Evolutionary conservation across 2,888 invertebrate genomes (phyloP).

Genomic region (Scaptomyza reducta): DNA sequence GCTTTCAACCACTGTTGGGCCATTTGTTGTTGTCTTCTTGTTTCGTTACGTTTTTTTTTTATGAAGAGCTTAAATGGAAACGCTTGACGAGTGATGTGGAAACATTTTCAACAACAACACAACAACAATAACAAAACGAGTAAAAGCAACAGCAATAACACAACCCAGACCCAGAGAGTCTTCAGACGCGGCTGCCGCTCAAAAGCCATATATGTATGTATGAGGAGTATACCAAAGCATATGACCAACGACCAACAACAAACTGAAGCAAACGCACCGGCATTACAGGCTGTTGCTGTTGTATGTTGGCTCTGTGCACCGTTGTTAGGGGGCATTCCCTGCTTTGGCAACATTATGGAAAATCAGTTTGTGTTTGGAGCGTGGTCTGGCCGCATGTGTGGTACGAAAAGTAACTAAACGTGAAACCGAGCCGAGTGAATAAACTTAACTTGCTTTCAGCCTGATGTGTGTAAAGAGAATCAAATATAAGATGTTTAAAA

Average conservation of each 20-base stretch:
- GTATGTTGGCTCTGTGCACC: constrained; percentile 45
- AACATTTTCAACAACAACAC: constrained; percentile 79
- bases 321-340: constrained; percentile 79
- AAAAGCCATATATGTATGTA: constrained; percentile 18
- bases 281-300: constrained; percentile 72
- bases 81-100: constrained; percentile 85
- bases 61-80: constrained; percentile 80
- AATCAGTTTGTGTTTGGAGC: constrained; percentile 79
- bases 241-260: constrained; percentile 39
- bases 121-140: constrained; percentile 35
- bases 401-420: constrained; percentile 12
- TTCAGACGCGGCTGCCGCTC: constrained; percentile 55
- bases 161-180: constrained; percentile 66
- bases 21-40: constrained; percentile 53
- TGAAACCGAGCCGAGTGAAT: constrained; percentile 19
- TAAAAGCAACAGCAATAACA: constrained; percentile 42
- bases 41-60: constrained; percentile 40
- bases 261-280: constrained; percentile 69
- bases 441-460: constrained; percentile 25
- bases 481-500: not conserved
- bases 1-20: constrained; percentile 66
- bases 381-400: constrained; percentile 63
- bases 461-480: constrained; percentile 15
- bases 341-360: constrained; percentile 75
- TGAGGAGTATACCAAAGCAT: constrained; percentile 42